Base-by-base conservation (phyloP, 2,888 invertebrate genomes). In the Isotomurus palustris region DNA sequence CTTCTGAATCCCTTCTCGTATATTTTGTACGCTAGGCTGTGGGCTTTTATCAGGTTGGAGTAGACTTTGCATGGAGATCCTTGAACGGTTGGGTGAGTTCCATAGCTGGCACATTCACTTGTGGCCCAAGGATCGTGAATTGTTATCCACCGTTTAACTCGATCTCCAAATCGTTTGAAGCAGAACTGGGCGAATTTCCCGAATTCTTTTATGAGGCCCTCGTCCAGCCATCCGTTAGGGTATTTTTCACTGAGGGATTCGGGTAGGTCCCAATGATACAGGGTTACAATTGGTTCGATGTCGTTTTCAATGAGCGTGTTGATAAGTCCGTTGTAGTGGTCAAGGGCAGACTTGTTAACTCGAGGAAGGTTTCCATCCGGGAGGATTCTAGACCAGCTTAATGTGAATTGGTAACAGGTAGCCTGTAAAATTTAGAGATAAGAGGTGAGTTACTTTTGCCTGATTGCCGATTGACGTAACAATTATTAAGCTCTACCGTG, bases 1-100 rank as follows among this genome's bases (percentile, higher is more conserved):
- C 38, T n/a, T 41, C 69, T 79, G 69, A 79, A 87, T 67, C 80
- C 75, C 36, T 78, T 74, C 54, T 84, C 76, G 72, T 85, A 86
- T 32, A 84, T 71, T 49, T 79, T 78, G 71, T 83, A 87, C 2
- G 79, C 83, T 54, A 77, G 78, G 1, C 83, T 83, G 73, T 87
- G 87, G 1, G 84, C 82, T 56, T 82, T 74, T 19, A 87, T 73
- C 52, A 83, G 74, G 71, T 83, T 82, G 71, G 85, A 17, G 35
- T 27, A 32, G 17, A 49, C 48, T 49, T 49, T 49, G 73, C 86
- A 86, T 22, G 77, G 78, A 3, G 76, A 79, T 5, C 78, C 69
- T 29, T 78, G 79, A 5, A 83, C 84, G 1, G 81, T 78, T 56
- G 79, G 78, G 21, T 57, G 58, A 32, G 41, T 19, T 10, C 58